A percentile compares a stretch with the other conserved stretches of the same genome.
These are phyloP conservation scores for Pseudachorutes palmiensis DNA, from an alignment of 1,140 invertebrate species.

Conservation along the genomic window DNA sequence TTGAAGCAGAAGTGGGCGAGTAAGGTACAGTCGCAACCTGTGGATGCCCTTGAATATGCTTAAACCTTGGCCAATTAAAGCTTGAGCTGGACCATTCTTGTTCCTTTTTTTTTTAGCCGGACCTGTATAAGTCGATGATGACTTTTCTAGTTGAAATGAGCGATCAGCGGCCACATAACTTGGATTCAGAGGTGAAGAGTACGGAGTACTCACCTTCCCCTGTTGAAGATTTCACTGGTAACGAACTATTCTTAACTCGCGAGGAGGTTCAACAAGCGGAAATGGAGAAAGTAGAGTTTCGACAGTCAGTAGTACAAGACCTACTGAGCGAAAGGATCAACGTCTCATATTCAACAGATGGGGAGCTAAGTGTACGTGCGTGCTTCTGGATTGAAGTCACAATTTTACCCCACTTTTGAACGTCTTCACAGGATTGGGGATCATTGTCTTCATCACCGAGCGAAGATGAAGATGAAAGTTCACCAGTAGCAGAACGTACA, in stretches of 20 bases:
- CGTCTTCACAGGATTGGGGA: constrained; percentile 4
- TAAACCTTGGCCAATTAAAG: too few relatives aligned
- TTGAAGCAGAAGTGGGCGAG: constrained; percentile 1
- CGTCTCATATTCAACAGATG: neutral
- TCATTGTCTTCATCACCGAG: neutral
- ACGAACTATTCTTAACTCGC: neutral
- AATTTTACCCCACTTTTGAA: too few relatives aligned
- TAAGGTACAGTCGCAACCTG: constrained; percentile 1
- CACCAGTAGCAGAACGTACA: neutral
- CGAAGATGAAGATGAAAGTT: neutral
- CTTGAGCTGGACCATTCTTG: neutral
- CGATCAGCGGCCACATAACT: neutral
- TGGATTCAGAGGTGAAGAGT: neutral
- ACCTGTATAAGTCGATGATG: neutral
- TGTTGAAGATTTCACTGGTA: neutral
- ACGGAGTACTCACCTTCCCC: neutral
- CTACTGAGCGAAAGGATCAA: neutral
- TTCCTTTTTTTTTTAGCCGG: neutral
- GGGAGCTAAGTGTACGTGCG: neutral
- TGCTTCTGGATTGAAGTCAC: neutral
- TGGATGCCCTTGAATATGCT: too few relatives aligned
- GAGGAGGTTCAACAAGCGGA: neutral
- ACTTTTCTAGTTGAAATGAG: neutral
- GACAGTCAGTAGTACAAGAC: neutral
- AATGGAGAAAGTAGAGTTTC: neutral